A percentile compares a stretch with the other conserved stretches of the same genome.
Evolutionary conservation across 2,888 invertebrate species (phyloP).

Genomic region (Noctua fimbriata): DNA sequence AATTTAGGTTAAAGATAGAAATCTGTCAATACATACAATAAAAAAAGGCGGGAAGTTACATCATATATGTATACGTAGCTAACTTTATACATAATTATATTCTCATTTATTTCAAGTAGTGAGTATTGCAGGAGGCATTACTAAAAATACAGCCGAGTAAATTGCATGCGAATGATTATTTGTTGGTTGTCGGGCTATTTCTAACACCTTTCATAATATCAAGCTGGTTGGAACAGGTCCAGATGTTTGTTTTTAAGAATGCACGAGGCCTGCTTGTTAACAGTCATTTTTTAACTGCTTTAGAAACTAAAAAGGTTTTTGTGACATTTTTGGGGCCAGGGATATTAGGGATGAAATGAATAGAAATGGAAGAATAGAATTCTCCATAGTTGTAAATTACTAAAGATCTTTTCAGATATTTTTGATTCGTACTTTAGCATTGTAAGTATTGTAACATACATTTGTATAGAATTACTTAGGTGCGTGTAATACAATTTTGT

Average conservation of each 20-base stretch:
- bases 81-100: too few relatives aligned
- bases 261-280: constrained; percentile 31
- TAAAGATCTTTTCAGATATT: constrained; percentile 29
- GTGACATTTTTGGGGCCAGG: constrained; percentile 19
- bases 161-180: constrained; percentile 60
- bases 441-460: constrained; percentile 7
- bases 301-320: constrained; percentile 18
- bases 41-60: neutral
- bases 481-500: neutral
- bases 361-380: neutral
- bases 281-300: constrained; percentile 23
- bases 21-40: constrained; percentile 6
- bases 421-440: neutral
- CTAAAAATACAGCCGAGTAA: constrained; percentile 54
- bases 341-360: constrained; percentile 4
- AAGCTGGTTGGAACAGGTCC: constrained; percentile 58
- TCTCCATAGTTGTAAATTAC: neutral
- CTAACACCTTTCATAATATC: constrained; percentile 60
- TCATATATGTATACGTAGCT: neutral
- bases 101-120: constrained; percentile 36
- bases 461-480: neutral
- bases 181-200: constrained; percentile 58
- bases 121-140: constrained; percentile 41
- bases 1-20: neutral
- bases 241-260: constrained; percentile 63